Evolutionary conservation across 2,797 vertebrate species (phyloP).

Genomic region (Spinibarbus caldwelli): DNA sequence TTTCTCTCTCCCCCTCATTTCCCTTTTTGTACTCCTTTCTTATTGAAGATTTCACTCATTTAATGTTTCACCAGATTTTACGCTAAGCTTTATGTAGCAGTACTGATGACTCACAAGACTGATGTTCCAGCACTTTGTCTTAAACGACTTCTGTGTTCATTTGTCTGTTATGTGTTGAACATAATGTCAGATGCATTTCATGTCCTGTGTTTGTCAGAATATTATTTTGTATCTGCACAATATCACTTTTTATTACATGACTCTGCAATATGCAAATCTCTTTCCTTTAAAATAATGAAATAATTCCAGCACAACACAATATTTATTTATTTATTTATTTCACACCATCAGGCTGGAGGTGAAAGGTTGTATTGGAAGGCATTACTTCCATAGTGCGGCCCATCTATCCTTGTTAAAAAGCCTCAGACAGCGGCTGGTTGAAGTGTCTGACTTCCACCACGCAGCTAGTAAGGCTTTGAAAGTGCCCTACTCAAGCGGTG

Average conservation of each 20-base stretch:
- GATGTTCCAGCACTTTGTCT: conserved; percentile 1
- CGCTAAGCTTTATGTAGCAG: neutral
- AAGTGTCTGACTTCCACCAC: conserved; percentile 95
- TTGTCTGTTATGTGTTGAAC: neutral
- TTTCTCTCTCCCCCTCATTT: conserved; percentile 1
- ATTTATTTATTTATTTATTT: neutral
- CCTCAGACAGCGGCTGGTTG: conserved; percentile 86
- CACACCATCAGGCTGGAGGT: conserved; percentile 81
- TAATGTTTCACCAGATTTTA: conserved; percentile 11
- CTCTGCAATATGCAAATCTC: neutral
- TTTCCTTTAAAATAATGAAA: neutral
- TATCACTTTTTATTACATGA: neutral
- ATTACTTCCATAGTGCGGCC: conserved; percentile 87
- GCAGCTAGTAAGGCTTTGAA: conserved; percentile 90
- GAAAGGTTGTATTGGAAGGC: conserved; percentile 90
- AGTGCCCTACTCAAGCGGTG: conserved; percentile 74
- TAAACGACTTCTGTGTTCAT: neutral
- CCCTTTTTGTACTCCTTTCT: neutral
- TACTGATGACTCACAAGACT: conserved; percentile 12
- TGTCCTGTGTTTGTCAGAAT: neutral
- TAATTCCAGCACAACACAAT: neutral
- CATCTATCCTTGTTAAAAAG: conserved; percentile 84
- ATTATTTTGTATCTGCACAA: neutral
- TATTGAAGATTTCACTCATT: conserved; percentile 1
- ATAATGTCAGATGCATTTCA: conserved; percentile 8